Evolutionary conservation across 2,888 invertebrate genomes (phyloP).

Genomic region (Mimumesa dahlbomi): DNA sequence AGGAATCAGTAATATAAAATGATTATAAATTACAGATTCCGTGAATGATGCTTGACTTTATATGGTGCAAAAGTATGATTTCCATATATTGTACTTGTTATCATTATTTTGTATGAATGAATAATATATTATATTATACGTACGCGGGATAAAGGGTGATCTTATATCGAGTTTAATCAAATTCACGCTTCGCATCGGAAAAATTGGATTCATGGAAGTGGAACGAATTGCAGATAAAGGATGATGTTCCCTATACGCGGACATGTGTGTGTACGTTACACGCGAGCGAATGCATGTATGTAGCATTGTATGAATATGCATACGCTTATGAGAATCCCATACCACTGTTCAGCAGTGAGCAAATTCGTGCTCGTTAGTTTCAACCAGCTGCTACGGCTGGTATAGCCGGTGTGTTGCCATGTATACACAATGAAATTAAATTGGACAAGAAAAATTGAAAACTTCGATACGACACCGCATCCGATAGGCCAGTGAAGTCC

Average conservation of each 20-base stretch:
- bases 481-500: background rate
- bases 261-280: no score
- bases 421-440: slow-evolving; percentile 35
- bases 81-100: no score
- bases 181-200: slow-evolving; percentile 22
- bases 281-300: background rate
- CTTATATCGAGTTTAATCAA: slow-evolving; percentile 6
- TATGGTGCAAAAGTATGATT: no score
- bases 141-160: background rate
- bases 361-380: slow-evolving; percentile 63
- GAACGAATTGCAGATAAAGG: slow-evolving; percentile 50
- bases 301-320: slow-evolving; percentile 56
- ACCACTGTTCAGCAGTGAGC: slow-evolving; percentile 11
- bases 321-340: slow-evolving; percentile 26
- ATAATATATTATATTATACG: no score
- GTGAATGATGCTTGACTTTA: no score
- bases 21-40: no score
- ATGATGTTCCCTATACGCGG: slow-evolving; percentile 21
- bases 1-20: no score
- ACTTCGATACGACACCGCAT: slow-evolving; percentile 12
- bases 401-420: slow-evolving; percentile 35
- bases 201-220: slow-evolving; percentile 47
- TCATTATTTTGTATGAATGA: no score
- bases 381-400: slow-evolving; percentile 39
- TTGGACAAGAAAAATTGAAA: slow-evolving; percentile 26